Percentiles rank a stretch among this genome's conserved stretches.
Evolutionary conservation across 2,113 vertebrate species (phyloP).

Genomic region (Trochalopteron elliotii): DNA sequence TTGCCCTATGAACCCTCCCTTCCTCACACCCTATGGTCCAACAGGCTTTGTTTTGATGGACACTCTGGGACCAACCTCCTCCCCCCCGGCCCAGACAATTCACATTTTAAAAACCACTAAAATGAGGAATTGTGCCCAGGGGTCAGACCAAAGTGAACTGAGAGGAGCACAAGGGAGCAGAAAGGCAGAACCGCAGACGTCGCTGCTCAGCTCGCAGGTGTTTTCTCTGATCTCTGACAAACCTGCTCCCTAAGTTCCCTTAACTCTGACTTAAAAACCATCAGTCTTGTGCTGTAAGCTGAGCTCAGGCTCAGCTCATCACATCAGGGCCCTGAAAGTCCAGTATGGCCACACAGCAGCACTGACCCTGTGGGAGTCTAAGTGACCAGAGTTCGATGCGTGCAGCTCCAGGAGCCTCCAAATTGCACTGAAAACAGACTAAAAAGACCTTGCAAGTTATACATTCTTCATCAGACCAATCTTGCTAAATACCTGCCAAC

Average conservation of each 20-base stretch:
- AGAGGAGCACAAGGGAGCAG: neutral
- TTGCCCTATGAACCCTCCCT: neutral
- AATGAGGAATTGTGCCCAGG: neutral
- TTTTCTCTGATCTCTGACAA: neutral
- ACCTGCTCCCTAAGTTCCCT: neutral
- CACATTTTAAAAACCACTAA: neutral
- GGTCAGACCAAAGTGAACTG: neutral
- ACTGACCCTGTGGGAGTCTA: neutral
- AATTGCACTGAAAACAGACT: neutral
- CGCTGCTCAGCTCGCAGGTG: neutral
- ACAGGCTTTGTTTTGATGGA: neutral
- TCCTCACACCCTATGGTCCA: neutral
- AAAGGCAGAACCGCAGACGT: neutral
- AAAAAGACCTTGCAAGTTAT: neutral
- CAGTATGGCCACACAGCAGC: conserved; percentile 74
- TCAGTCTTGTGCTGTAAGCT: conserved; percentile 61
- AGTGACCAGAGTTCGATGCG: accelerated
- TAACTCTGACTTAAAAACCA: conserved; percentile 17
- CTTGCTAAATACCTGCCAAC: neutral
- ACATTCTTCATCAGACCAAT: neutral
- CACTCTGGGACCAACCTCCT: neutral
- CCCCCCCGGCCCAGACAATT: neutral
- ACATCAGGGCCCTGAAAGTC: conserved; percentile 78
- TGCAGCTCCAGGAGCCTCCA: neutral
- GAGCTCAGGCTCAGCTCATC: conserved; percentile 77